These are phyloP conservation scores for Antheraea assamensis DNA, from an alignment of 2,888 invertebrate species.

Conservation along the genomic window DNA sequence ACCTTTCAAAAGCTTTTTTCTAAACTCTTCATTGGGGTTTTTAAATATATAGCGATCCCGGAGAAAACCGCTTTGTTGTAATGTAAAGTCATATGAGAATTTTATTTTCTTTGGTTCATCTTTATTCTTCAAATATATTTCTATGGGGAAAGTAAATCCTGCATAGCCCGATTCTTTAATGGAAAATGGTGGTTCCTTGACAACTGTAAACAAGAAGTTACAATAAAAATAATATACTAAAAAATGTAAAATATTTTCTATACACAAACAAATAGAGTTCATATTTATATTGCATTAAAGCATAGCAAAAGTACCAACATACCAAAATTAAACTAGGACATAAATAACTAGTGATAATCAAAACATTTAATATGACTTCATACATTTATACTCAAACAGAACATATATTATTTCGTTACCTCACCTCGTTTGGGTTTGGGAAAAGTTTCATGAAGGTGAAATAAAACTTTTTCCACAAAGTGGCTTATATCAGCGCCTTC, in stretches of 20 bases:
- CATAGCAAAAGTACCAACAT: conserved; percentile 25
- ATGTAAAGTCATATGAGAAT: conserved; percentile 92
- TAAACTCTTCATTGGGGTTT: conserved; percentile 94
- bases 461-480: conserved; percentile 96
- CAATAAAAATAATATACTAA: background rate
- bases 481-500: conserved; percentile 93
- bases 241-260: conserved; percentile 7
- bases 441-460: conserved; percentile 95
- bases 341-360: conserved; percentile 17
- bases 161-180: conserved; percentile 98
- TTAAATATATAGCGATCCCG: conserved; percentile 93
- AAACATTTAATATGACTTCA: conserved; percentile 17
- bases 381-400: background rate
- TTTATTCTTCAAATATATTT: conserved; percentile 93
- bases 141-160: conserved; percentile 94
- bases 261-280: background rate
- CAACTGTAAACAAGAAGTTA: conserved; percentile 78
- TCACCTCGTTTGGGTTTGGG: conserved; percentile 95
- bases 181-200: conserved; percentile 95
- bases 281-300: conserved; percentile 22
- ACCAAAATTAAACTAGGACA: conserved; percentile 27
- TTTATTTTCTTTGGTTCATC: conserved; percentile 94
- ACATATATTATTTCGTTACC: conserved; percentile 12
- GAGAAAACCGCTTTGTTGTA: conserved; percentile 89
- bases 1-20: conserved; percentile 92